phyloP scores from a whole-genome alignment of 2,113 vertebrate genomes.

The Maccullochella peelii region DNA sequence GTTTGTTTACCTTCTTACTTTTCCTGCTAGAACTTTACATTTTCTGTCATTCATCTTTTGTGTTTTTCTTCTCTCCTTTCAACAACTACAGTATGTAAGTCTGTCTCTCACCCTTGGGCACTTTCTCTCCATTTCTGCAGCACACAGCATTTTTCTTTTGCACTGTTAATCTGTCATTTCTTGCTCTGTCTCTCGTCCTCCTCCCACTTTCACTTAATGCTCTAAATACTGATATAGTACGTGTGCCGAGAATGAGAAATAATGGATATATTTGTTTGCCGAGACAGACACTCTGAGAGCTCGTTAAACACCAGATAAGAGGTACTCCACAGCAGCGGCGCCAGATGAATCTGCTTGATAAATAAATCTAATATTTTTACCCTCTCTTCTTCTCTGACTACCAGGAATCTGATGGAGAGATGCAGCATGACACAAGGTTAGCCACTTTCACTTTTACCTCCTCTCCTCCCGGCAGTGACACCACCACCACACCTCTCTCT shows the following conservation, averaged over 20 bases:
- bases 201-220: conserved; percentile 48
- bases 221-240: conserved; percentile 53
- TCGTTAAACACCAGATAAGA: conserved; percentile 76
- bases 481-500: conserved; percentile 45
- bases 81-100: conserved; percentile 37
- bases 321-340: conserved; percentile 44
- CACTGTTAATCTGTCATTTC: conserved; percentile 77
- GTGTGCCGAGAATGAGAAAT: conserved; percentile 52
- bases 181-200: conserved; percentile 43
- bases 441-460: conserved; percentile 66
- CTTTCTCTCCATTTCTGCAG: conserved; percentile 77
- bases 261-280: conserved; percentile 77
- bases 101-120: conserved; percentile 81
- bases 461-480: conserved; percentile 40
- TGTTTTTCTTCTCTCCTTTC: conserved; percentile 15
- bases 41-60: conserved; percentile 64
- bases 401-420: conserved; percentile 76
- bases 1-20: background rate
- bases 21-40: conserved; percentile 5
- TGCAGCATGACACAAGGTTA: conserved; percentile 74
- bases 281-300: conserved; percentile 69
- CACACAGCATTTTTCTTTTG: conserved; percentile 74
- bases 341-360: conserved; percentile 73
- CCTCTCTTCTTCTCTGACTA: conserved; percentile 56
- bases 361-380: conserved; percentile 72